phyloP scores from a whole-genome alignment of 2,797 vertebrate species.

The Ctenosaura bakeri region DNA sequence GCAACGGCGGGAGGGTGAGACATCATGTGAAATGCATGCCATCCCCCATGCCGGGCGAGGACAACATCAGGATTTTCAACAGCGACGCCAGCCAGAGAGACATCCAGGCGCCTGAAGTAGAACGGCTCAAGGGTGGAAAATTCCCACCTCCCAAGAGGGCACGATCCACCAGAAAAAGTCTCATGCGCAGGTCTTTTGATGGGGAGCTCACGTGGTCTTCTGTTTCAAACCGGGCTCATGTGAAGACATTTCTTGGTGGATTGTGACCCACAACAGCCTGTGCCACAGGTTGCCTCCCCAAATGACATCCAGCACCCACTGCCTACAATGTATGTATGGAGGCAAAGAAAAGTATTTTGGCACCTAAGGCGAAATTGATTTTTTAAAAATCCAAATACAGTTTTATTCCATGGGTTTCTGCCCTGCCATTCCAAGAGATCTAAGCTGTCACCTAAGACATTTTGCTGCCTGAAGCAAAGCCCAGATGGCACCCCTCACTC shows the following conservation, averaged over 20 bases:
- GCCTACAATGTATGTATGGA: neutral
- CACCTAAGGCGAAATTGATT: neutral
- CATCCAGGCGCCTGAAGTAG: neutral
- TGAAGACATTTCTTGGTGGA: neutral
- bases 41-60: neutral
- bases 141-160: neutral
- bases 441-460: neutral
- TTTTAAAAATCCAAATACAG: neutral
- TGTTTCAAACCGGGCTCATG: neutral
- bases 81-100: neutral
- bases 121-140: neutral
- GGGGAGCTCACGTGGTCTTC: too few species aligned
- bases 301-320: neutral
- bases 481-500: neutral
- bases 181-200: neutral
- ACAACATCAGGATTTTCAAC: neutral
- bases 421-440: neutral
- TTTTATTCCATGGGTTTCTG: neutral
- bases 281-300: neutral
- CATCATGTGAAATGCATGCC: conserved; percentile 3
- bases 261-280: neutral
- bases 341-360: neutral
- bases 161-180: neutral
- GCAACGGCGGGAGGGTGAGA: neutral
- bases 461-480: neutral